phyloP scores from a whole-genome alignment of 2,888 invertebrate species.

The Mechanitis mazaeus region DNA sequence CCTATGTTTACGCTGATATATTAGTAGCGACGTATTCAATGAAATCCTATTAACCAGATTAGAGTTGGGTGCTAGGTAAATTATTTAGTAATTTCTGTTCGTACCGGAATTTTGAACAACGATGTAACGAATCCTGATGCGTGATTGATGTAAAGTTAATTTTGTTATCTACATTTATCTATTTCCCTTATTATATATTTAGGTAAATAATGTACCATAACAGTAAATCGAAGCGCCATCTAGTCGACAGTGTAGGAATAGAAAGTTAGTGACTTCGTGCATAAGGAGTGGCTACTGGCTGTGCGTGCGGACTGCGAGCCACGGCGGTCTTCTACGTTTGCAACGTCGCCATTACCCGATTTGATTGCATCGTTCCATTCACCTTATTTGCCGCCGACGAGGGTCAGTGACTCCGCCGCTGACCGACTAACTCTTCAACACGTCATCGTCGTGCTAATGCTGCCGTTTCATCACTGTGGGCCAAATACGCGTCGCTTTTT shows the following conservation, averaged over 20 bases:
- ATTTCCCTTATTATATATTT: too few species aligned
- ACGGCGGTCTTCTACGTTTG: constrained; percentile 33
- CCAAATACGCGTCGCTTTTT: constrained; percentile 57
- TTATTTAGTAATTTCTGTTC: constrained; percentile 16
- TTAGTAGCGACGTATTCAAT: constrained; percentile 6
- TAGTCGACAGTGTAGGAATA: constrained; percentile 31
- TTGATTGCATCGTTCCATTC: constrained; percentile 73
- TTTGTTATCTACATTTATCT: too few species aligned
- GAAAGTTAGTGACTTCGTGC: constrained; percentile 61
- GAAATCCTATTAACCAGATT: constrained; percentile 23
- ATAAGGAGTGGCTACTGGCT: constrained; percentile 40
- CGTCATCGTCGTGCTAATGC: constrained; percentile 69
- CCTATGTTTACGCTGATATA: constrained; percentile 5
- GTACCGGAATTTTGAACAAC: not conserved
- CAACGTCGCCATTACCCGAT: constrained; percentile 53
- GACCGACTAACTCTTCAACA: constrained; percentile 62
- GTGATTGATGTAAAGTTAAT: too few species aligned
- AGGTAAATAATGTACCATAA: too few species aligned
- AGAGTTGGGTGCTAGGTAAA: constrained; percentile 13
- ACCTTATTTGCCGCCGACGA: constrained; percentile 68
- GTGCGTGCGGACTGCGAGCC: constrained; percentile 36
- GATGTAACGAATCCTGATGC: not conserved
- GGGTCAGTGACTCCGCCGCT: constrained; percentile 72
- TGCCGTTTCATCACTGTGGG: constrained; percentile 61
- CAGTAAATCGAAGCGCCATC: too few species aligned